These are phyloP conservation scores for Decapterus maruadsi DNA, from an alignment of 2,797 vertebrate genomes.

Conservation along the genomic window DNA sequence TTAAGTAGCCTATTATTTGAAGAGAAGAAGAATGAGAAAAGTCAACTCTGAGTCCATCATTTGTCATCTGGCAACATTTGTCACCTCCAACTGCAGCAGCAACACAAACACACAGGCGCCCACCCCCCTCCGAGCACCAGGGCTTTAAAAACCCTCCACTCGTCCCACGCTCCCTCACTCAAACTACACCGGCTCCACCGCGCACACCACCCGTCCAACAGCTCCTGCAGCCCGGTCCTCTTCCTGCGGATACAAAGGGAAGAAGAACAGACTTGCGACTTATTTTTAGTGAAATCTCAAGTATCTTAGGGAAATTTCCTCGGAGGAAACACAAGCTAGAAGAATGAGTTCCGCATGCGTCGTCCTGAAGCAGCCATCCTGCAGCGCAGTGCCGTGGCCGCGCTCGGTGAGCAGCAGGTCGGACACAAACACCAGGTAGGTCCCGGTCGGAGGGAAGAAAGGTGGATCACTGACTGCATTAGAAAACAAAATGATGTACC, in stretches of 20 bases:
- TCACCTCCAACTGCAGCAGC: no score
- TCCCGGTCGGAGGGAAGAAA: not conserved
- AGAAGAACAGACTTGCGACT: not conserved
- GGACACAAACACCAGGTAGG: constrained; percentile 66
- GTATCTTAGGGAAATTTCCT: not conserved
- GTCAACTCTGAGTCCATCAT: not conserved
- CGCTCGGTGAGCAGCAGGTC: constrained; percentile 34
- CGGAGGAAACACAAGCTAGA: not conserved
- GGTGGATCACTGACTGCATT: not conserved
- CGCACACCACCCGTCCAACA: not conserved
- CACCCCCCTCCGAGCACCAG: not conserved
- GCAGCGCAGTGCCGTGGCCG: constrained; percentile 31
- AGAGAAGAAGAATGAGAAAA: no score
- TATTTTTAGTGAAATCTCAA: not conserved
- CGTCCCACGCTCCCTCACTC: no score
- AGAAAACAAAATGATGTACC: no score
- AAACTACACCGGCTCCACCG: not conserved
- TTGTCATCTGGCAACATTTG: constrained; percentile 6
- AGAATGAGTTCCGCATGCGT: constrained; percentile 74
- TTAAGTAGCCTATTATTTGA: no score
- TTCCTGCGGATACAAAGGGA: not conserved
- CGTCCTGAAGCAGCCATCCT: constrained; percentile 48
- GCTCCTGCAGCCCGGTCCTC: not conserved
- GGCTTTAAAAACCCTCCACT: constrained; percentile 14
- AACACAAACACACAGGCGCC: no score